These are phyloP conservation scores for Slavum lentiscoides DNA, from an alignment of 2,888 invertebrate genomes.

Conservation along the genomic window DNA sequence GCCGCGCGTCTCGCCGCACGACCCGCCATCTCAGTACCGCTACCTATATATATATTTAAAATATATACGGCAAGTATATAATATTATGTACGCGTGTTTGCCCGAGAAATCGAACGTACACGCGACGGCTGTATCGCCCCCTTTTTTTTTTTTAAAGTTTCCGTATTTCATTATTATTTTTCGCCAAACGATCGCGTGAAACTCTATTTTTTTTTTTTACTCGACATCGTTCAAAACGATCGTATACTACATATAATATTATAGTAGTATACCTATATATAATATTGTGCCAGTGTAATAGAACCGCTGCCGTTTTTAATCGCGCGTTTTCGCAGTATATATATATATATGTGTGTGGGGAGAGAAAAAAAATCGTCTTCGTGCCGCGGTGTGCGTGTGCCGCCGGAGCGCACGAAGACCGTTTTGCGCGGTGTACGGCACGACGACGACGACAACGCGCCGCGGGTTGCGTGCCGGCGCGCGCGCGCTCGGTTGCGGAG, in stretches of 20 bases:
- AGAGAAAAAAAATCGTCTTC: slow-evolving; percentile 14
- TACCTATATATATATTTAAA: background rate
- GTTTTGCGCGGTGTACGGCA: background rate
- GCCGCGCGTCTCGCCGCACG: background rate
- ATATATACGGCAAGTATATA: background rate
- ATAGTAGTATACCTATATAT: too few species aligned
- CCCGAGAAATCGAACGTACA: background rate
- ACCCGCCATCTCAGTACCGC: background rate
- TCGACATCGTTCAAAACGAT: background rate
- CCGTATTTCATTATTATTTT: background rate
- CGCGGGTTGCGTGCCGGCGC: slow-evolving; percentile 29
- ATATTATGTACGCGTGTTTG: background rate
- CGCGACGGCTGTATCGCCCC: too few species aligned
- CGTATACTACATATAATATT: background rate
- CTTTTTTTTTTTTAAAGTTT: background rate
- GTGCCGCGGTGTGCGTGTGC: background rate
- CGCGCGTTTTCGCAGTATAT: slow-evolving; percentile 18
- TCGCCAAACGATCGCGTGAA: slow-evolving; percentile 34
- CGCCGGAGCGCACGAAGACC: slow-evolving; percentile 8
- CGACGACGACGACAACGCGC: slow-evolving; percentile 7
- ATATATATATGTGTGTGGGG: background rate
- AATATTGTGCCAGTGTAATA: background rate
- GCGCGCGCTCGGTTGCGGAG: background rate
- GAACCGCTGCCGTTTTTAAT: slow-evolving; percentile 11
- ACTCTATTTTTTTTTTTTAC: background rate